These are phyloP conservation scores for Tiliacea citrago DNA, from an alignment of 2,888 invertebrate species.

Conservation along the genomic window DNA sequence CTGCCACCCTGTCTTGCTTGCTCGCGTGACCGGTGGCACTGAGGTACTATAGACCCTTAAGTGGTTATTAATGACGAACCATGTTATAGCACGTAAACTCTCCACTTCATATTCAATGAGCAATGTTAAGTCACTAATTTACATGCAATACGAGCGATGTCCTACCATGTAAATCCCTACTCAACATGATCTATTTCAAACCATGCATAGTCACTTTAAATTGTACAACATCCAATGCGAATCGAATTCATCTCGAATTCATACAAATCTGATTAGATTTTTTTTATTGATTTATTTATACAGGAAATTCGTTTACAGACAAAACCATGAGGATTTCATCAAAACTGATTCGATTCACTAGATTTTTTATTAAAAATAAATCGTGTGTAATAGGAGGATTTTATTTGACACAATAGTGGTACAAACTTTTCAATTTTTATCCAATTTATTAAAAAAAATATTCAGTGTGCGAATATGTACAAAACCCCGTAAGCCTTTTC, in stretches of 20 bases:
- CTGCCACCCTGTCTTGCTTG: too few species aligned
- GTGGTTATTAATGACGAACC: slow-evolving; percentile 3
- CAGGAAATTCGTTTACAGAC: slow-evolving; percentile 24
- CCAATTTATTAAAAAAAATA: slow-evolving; percentile 45
- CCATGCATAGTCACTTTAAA: slow-evolving; percentile 6
- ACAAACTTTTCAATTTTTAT: slow-evolving; percentile 26
- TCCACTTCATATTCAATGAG: slow-evolving; percentile 6
- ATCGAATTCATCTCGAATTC: slow-evolving; percentile 25
- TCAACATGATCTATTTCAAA: slow-evolving; percentile 9
- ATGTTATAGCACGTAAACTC: not conserved
- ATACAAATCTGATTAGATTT: slow-evolving; percentile 30
- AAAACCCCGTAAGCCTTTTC: slow-evolving; percentile 28
- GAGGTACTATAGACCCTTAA: too few species aligned
- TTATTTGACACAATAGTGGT: slow-evolving; percentile 39
- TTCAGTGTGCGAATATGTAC: slow-evolving; percentile 23
- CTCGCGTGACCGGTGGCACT: too few species aligned
- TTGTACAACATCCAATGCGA: slow-evolving; percentile 7
- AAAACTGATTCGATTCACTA: slow-evolving; percentile 23
- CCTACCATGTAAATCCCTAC: not conserved
- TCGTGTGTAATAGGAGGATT: slow-evolving; percentile 26
- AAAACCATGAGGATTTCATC: slow-evolving; percentile 39
- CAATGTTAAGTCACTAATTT: slow-evolving; percentile 31
- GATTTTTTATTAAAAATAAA: slow-evolving; percentile 28
- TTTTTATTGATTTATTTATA: slow-evolving; percentile 21
- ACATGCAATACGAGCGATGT: slow-evolving; percentile 20